Evolutionary conservation across 2,113 vertebrate species (phyloP), one percentile per base, ranked within the genome.

Genomic region (Epinephelus moara): DNA sequence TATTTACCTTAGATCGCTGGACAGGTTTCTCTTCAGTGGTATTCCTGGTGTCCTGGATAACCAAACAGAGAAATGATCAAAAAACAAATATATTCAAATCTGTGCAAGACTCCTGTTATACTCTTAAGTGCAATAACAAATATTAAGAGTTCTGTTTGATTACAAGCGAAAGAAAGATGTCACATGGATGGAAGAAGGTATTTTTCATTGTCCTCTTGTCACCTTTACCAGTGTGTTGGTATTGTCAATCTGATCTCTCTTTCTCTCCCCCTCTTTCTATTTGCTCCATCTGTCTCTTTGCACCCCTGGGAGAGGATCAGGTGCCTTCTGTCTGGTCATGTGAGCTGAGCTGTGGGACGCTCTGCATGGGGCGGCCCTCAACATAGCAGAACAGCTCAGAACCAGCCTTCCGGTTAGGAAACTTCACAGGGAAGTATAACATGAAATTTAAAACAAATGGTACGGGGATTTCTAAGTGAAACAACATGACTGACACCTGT

Each of bases 11-110:
- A 7, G 95, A 95, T 80, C 95, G 92, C 81, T 96, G 96, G 73
- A 96, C 95, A n/a, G 95, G 94, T 91, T 96, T 96, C 33, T 96
- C 95, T 63, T 95, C 95, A 18, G 88, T 84, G 76, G 87, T 59
- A 84, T 80, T 94, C 85, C 93, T 94, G 92, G 92, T 92, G 91
- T 96, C 96, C 96, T 96, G 85, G 21, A 68, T 63, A 70, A 70
- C 4, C 49, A 64, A 68, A 70, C 2, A 68, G 14, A 72, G 33
- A 37, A 37, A 75, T 71, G 9, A 68, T 61, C 6, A 57, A 40
- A 37, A 56, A 70, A 69, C 25, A 83, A 66, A 75, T 27, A 10
- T 33, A 75, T 27, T 75, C 23, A 79, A 59, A 72, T 0, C 9
- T 56, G 23, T 73, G 21, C 14, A 71, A 37, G 3, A 19, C 23